A percentile compares a stretch with the other conserved stretches of the same genome.
These are phyloP conservation scores for Halcyon smyrnensis DNA, from an alignment of 2,797 vertebrate species.

Conservation along the genomic window DNA sequence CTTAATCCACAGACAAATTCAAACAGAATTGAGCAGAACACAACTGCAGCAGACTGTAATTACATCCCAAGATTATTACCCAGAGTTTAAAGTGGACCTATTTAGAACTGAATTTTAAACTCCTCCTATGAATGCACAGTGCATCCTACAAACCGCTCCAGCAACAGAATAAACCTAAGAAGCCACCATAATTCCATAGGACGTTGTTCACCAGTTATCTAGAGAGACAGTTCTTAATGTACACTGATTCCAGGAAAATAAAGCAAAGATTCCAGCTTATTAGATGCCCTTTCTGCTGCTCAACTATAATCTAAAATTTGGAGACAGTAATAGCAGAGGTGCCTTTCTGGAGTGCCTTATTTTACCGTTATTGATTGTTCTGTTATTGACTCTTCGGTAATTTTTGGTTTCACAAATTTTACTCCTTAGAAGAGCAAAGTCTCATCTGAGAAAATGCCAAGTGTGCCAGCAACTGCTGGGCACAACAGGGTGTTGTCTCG, in stretches of 20 bases:
- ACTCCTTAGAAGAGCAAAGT: neutral
- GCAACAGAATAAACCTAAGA: neutral
- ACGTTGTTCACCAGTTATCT: neutral
- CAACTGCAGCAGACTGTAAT: neutral
- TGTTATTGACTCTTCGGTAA: neutral
- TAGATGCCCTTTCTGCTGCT: neutral
- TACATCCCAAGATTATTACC: neutral
- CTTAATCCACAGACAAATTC: slow-evolving; percentile 2
- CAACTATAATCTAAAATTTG: neutral
- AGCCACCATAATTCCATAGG: neutral
- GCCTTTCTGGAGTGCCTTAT: neutral
- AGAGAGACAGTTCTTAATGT: neutral
- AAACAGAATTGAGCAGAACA: neutral
- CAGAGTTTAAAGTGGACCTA: neutral
- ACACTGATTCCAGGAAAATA: neutral
- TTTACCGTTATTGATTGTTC: neutral
- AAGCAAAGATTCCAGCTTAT: neutral
- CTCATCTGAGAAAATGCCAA: neutral
- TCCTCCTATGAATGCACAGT: neutral
- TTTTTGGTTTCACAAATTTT: neutral
- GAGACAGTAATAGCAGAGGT: neutral
- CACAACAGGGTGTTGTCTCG: neutral
- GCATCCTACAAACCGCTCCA: neutral
- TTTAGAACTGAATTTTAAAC: slow-evolving; percentile 12
- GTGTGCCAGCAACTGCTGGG: neutral